These are phyloP conservation scores for Drosophila repleta DNA, from an alignment of 1,140 invertebrate genomes.

Conservation along the genomic window DNA sequence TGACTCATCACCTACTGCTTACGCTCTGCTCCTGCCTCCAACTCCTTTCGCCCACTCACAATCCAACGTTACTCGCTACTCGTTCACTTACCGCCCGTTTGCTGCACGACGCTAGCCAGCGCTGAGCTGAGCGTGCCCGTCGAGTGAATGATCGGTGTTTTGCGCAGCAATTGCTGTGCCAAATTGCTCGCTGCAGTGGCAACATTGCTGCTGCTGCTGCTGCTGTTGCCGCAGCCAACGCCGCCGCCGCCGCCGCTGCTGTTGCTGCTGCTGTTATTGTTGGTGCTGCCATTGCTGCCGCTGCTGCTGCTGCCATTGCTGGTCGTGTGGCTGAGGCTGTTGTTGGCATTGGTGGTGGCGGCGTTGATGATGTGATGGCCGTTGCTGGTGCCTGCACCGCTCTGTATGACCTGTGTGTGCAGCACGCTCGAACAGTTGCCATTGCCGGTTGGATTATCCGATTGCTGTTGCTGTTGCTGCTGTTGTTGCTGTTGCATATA, in stretches of 20 bases:
- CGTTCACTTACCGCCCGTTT: conserved; percentile 53
- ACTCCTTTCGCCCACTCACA: no score
- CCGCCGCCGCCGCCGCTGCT: neutral
- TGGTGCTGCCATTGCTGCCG: conserved; percentile 11
- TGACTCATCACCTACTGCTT: neutral
- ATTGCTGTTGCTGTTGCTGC: conserved; percentile 45
- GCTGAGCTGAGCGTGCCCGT: conserved; percentile 64
- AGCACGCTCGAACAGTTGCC: conserved; percentile 51
- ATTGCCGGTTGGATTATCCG: conserved; percentile 36
- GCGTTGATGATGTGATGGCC: conserved; percentile 29
- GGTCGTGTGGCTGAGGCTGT: conserved; percentile 11
- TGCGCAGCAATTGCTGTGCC: conserved; percentile 72
- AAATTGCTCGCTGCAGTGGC: conserved; percentile 35
- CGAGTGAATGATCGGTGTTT: conserved; percentile 79
- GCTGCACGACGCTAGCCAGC: conserved; percentile 70
- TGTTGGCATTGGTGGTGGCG: conserved; percentile 47
- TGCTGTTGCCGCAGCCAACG: neutral
- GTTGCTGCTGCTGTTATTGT: conserved; percentile 25
- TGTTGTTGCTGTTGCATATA: conserved; percentile 60
- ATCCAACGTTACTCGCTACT: no score
- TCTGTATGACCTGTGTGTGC: conserved; percentile 80
- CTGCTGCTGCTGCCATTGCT: conserved; percentile 30
- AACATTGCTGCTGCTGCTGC: conserved; percentile 24
- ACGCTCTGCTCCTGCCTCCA: no score
- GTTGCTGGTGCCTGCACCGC: conserved; percentile 74